Evolutionary conservation across 2,113 vertebrate genomes (phyloP).

Genomic region (Chaetops frenatus): DNA sequence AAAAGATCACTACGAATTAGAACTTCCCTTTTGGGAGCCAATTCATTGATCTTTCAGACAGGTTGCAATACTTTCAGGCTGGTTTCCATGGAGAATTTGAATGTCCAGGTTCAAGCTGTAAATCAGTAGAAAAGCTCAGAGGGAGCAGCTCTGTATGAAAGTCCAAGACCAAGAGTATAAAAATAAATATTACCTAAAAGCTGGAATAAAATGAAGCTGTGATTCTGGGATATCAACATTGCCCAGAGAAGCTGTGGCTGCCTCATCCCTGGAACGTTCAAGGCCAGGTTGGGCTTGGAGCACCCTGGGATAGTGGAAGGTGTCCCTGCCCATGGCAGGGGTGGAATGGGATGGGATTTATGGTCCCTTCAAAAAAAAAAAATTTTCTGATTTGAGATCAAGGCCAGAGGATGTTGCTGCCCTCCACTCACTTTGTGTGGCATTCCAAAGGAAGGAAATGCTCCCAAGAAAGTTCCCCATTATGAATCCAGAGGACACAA

Average conservation of each 20-base stretch:
- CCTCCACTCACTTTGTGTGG: neutral
- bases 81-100: slow-evolving; percentile 33
- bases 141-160: neutral
- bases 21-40: neutral
- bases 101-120: neutral
- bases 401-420: neutral
- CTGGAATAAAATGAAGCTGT: neutral
- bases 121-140: neutral
- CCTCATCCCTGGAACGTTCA: neutral
- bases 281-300: neutral
- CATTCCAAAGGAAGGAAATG: neutral
- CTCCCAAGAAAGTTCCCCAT: neutral
- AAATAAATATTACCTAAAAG: neutral
- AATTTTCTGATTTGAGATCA: neutral
- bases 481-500: neutral
- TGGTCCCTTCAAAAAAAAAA: neutral
- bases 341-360: neutral
- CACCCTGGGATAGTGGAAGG: neutral
- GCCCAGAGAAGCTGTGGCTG: neutral
- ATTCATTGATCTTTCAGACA: neutral
- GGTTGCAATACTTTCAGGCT: neutral
- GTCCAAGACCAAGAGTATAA: neutral
- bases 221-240: neutral
- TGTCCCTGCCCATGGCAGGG: neutral
- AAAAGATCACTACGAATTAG: neutral